phyloP scores from a whole-genome alignment of 1,140 invertebrate species.

The Magallana angulata region DNA sequence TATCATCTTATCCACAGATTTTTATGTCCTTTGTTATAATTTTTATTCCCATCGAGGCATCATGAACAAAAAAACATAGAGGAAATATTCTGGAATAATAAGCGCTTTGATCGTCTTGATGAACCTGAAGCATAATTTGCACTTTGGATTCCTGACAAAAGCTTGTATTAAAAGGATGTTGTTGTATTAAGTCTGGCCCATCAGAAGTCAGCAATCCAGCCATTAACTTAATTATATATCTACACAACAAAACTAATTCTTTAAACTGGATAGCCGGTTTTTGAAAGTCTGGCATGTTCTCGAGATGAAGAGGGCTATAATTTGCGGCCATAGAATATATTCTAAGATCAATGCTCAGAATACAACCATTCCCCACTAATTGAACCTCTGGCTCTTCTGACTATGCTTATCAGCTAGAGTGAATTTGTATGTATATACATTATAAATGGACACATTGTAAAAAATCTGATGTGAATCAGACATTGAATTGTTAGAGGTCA shows the following conservation, averaged over 20 bases:
- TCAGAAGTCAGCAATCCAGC: neutral
- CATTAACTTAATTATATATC: constrained; percentile 17
- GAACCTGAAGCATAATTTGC: constrained; percentile 12
- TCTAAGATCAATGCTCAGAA: neutral
- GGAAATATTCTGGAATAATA: too few species aligned
- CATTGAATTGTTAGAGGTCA: too few species aligned
- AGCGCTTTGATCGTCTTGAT: neutral
- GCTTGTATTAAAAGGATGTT: neutral
- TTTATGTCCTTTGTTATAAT: too few species aligned
- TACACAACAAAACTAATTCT: constrained; percentile 16
- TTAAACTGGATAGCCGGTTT: neutral
- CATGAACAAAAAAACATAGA: too few species aligned
- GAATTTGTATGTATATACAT: too few species aligned
- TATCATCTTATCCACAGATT: too few species aligned
- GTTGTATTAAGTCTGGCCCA: neutral
- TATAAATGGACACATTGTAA: too few species aligned
- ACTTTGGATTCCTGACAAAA: constrained; percentile 16
- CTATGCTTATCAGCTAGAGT: too few species aligned
- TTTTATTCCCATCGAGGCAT: too few species aligned
- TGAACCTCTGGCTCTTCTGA: neutral
- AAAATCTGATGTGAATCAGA: too few species aligned
- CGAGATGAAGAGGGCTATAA: neutral
- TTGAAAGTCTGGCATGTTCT: constrained; percentile 12
- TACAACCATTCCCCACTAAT: neutral
- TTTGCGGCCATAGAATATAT: neutral